Conservation (phyloP, 2,888 invertebrate species). For the Ophion obscuratus region DNA sequence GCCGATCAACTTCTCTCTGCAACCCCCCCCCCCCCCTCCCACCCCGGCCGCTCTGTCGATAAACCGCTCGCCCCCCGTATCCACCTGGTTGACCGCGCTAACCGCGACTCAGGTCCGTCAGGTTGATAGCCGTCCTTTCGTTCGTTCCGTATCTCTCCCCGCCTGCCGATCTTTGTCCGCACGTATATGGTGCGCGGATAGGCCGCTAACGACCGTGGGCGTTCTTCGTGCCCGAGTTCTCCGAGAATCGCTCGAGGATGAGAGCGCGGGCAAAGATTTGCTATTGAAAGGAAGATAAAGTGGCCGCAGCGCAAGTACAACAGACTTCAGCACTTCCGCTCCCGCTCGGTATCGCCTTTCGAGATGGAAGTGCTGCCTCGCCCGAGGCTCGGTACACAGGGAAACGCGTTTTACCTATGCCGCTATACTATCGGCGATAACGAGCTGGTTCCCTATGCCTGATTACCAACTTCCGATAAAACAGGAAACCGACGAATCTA, state of each 20-base stretch:
- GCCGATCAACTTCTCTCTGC: constrained; percentile 40
- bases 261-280: not conserved
- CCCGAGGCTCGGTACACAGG: not conserved
- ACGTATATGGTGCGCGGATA: constrained; percentile 56
- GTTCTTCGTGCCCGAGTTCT: constrained; percentile 60
- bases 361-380: not conserved
- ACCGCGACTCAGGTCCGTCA: constrained; percentile 68
- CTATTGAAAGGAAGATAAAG: not conserved
- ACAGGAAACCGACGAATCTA: not conserved
- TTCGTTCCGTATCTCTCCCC: constrained; percentile 26
- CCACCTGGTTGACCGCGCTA: constrained; percentile 53
- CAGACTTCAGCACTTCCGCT: not conserved
- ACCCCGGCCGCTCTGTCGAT: too few relatives aligned
- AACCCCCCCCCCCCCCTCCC: constrained; percentile 48
- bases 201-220: constrained; percentile 65
- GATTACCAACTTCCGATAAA: not conserved
- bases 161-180: constrained; percentile 34
- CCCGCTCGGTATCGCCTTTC: not conserved
- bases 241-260: constrained; percentile 14
- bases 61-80: constrained; percentile 18
- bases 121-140: constrained; percentile 65
- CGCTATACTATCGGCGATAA: not conserved
- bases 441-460: not conserved
- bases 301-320: not conserved
- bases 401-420: not conserved